Percentiles rank a stretch among this genome's conserved stretches.
phyloP scores from a whole-genome alignment of 2,888 invertebrate genomes.

The Steinernema scapterisci region DNA sequence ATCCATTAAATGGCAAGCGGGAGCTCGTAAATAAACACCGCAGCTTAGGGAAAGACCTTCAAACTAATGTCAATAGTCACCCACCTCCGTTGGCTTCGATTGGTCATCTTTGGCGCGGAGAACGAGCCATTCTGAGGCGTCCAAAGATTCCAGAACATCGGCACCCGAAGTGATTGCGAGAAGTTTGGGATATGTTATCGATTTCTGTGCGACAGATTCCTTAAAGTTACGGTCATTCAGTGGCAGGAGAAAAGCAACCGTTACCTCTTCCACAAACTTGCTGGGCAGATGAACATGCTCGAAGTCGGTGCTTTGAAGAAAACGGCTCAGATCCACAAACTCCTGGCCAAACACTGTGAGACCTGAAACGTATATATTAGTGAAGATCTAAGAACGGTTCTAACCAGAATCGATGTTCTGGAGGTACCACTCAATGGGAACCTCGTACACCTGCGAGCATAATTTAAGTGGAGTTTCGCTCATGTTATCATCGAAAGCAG shows the following conservation, averaged over 20 bases:
- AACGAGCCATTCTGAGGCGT: slow-evolving; percentile 59
- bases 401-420: slow-evolving; percentile 37
- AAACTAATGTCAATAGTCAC: neutral
- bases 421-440: slow-evolving; percentile 45
- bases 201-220: slow-evolving; percentile 9
- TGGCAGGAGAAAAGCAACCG: too few species aligned
- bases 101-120: slow-evolving; percentile 50
- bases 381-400: neutral
- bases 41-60: too few species aligned
- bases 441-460: slow-evolving; percentile 36
- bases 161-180: slow-evolving; percentile 29
- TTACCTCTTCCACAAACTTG: slow-evolving; percentile 42
- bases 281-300: slow-evolving; percentile 41
- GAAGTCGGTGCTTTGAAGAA: slow-evolving; percentile 44
- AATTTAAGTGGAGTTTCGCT: neutral
- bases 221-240: neutral
- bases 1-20: neutral
- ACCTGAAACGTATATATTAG: slow-evolving; percentile 17
- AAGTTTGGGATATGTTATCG: slow-evolving; percentile 25
- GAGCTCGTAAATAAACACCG: slow-evolving; percentile 21
- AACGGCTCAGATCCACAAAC: slow-evolving; percentile 42
- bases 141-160: slow-evolving; percentile 48
- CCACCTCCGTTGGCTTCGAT: slow-evolving; percentile 48
- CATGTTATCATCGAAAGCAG: neutral
- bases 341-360: slow-evolving; percentile 35